Percentiles rank a stretch among this genome's conserved stretches.
Conservation (phyloP, 2,888 invertebrate genomes). For the Gymnocheta viridis region DNA sequence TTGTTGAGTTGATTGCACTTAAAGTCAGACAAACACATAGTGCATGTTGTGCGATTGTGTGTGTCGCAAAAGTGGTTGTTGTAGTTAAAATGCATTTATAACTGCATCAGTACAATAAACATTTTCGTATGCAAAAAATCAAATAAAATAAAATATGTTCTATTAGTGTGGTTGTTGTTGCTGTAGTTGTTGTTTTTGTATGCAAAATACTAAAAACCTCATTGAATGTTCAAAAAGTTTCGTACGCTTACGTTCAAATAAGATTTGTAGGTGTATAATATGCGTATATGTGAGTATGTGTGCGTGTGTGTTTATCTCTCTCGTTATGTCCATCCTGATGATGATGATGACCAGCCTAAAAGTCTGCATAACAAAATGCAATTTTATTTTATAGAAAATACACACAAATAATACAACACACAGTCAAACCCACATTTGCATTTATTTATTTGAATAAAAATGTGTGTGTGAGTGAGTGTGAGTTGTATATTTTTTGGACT, state of each 20-base stretch:
- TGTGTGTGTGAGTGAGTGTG: background rate
- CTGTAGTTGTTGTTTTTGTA: slow-evolving; percentile 48
- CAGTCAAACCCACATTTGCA: background rate
- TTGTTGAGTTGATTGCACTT: slow-evolving; percentile 68
- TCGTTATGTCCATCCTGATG: slow-evolving; percentile 13
- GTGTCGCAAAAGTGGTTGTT: slow-evolving; percentile 36
- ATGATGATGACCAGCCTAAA: slow-evolving; percentile 65
- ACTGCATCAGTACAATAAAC: slow-evolving; percentile 61
- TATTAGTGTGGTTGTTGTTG: slow-evolving; percentile 26
- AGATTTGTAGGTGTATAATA: background rate
- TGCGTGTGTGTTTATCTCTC: background rate
- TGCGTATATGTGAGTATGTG: background rate
- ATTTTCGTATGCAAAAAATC: slow-evolving; percentile 40
- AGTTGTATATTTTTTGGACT: slow-evolving; percentile 39
- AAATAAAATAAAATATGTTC: slow-evolving; percentile 8
- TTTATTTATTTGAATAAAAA: slow-evolving; percentile 28
- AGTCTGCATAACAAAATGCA: slow-evolving; percentile 69
- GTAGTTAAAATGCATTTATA: slow-evolving; percentile 68
- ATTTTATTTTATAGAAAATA: slow-evolving; percentile 68
- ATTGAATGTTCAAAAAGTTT: slow-evolving; percentile 62
- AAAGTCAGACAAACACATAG: slow-evolving; percentile 40
- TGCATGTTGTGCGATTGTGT: background rate
- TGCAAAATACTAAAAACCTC: slow-evolving; percentile 67
- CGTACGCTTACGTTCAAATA: slow-evolving; percentile 20
- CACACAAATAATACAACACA: slow-evolving; percentile 13